phyloP scores from a whole-genome alignment of 2,113 vertebrate species.

The Capreolus pygargus region DNA sequence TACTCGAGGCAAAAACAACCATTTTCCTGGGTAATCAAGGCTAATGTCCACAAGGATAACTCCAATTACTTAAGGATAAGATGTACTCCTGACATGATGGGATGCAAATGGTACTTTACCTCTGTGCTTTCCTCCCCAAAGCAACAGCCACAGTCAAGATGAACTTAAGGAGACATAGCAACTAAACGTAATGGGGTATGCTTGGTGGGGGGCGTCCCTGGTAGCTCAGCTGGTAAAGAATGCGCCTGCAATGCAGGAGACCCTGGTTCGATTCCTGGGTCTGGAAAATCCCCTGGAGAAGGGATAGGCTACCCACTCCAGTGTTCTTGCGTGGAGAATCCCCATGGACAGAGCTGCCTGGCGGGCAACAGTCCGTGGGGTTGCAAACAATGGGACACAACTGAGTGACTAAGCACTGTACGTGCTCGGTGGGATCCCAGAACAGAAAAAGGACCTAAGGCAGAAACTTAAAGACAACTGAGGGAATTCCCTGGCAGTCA shows the following conservation, averaged over 20 bases:
- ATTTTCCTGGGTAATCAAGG: not conserved
- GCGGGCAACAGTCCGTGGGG: not conserved
- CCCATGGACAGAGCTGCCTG: not conserved
- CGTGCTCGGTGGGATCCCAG: not conserved
- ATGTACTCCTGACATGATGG: not conserved
- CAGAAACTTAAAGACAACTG: not conserved
- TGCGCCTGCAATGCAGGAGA: not conserved
- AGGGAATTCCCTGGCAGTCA: not conserved
- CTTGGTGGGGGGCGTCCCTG: not conserved
- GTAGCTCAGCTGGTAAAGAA: not conserved
- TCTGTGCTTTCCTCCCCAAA: not conserved
- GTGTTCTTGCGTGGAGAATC: not conserved
- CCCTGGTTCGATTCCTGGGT: not conserved
- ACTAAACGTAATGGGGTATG: not conserved
- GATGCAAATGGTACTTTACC: not conserved
- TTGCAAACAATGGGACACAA: not conserved
- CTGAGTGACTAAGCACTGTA: not conserved
- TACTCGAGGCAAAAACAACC: not conserved
- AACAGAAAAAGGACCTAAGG: not conserved
- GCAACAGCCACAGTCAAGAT: not conserved
- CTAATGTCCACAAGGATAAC: not conserved
- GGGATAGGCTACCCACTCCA: not conserved
- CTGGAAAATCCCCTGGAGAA: not conserved
- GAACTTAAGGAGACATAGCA: not conserved
- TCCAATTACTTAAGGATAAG: not conserved